Base-by-base conservation (phyloP, 2,888 invertebrate genomes). In the Drosophila anomalata region DNA sequence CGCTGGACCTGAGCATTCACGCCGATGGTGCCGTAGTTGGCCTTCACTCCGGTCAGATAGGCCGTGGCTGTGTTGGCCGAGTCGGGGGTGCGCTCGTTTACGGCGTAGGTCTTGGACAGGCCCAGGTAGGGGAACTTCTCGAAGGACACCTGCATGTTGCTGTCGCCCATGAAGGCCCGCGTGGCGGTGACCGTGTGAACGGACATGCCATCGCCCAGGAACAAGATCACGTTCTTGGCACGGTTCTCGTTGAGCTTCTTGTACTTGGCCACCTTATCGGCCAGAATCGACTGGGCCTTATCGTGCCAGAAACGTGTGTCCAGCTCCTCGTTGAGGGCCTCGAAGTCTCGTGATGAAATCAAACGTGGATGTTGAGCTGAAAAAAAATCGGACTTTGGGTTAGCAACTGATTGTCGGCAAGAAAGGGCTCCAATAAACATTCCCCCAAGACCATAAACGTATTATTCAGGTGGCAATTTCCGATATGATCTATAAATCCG, bases 61-160 rank as follows among this genome's bases (percentile, higher is more conserved):
- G 97, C 96, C 0, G 97, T 97, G 0, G 96, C 95, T 0, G 96
- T 95, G 84, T 95, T 95, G 0, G 97, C 97, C 0, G 97, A 97
- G 87, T 97, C 97, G 0, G 97, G 94, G 0, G 96, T 96, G 90
- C 96, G 95, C 44, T 93, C 92, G 79, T 96, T 94, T 0, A 96
- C 94, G 79, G 96, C 95, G 89, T 96, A 96, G 0, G 96, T 96
- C 94, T 96, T 91, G 26, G 92, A 88, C 1, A 92, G 80, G 0
- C 92, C 92, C 33, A 87, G 48, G 78, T 93, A 92, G 2, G 94
- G 94, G 82, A 95, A 95, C 61, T 92, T 91, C 78, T 95, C 95
- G 89, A 95, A 95, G 22, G 91, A 92, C 0, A 95, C 90, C 53
- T 92, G 87, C 22, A 91, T 90, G 73, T 94, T 94, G 90, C 94